Conservation (phyloP, 2,797 vertebrate genomes). For the Anguilla obscura region DNA sequence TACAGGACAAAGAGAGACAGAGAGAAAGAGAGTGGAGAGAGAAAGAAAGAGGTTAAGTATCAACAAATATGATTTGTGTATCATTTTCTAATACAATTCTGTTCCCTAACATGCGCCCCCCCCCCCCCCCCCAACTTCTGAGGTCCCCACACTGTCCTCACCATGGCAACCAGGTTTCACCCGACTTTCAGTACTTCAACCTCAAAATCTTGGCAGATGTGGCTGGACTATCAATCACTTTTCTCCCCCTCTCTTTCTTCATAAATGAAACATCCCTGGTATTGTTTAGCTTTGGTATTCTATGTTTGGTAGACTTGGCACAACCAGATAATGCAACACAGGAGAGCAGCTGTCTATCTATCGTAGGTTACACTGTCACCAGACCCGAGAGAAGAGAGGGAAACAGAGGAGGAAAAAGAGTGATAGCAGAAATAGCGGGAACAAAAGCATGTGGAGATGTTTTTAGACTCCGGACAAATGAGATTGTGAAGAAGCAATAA, state of each 20-base stretch:
- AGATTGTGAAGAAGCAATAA: not conserved
- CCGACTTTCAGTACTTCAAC: not conserved
- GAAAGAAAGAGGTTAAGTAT: not conserved
- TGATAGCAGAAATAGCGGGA: not conserved
- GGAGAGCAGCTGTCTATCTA: not conserved
- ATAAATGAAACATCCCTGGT: not conserved
- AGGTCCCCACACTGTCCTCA: not conserved
- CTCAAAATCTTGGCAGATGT: not conserved
- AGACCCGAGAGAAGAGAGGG: not conserved
- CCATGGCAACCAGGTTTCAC: not conserved
- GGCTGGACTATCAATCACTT: not conserved
- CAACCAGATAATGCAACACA: not conserved
- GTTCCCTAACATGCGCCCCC: not conserved
- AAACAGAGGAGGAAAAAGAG: not conserved
- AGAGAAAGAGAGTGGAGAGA: not conserved
- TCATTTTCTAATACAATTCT: not conserved
- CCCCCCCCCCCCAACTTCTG: not conserved
- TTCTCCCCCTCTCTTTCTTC: not conserved
- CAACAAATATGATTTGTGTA: not conserved
- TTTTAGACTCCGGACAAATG: not conserved
- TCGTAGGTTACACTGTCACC: not conserved
- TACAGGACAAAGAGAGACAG: not conserved
- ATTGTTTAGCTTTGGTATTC: not conserved
- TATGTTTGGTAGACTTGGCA: not conserved
- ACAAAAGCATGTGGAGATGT: not conserved